These are phyloP conservation scores for Rotaria sp. DNA, from an alignment of 2,888 invertebrate genomes.

Conservation along the genomic window DNA sequence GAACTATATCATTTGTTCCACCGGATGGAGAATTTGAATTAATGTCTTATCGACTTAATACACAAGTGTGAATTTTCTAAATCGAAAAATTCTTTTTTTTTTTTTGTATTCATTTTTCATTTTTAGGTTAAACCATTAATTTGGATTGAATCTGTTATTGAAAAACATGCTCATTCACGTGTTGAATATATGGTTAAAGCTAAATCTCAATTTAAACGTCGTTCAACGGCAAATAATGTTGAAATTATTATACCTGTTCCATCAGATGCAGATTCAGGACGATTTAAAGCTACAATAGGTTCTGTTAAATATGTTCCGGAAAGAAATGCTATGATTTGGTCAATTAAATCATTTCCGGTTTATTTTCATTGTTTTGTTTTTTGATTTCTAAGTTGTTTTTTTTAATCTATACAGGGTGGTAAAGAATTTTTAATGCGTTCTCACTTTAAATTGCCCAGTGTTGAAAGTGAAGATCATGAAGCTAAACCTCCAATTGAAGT, in stretches of 20 bases:
- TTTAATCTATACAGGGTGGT: conserved; percentile 64
- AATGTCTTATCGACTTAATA: conserved; percentile 93
- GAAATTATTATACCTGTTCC: conserved; percentile 67
- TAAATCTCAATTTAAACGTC: conserved; percentile 90
- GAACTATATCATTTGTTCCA: conserved; percentile 94
- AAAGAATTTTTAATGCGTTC: conserved; percentile 96
- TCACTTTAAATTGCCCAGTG: conserved; percentile 91
- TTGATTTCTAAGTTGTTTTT: too few species aligned
- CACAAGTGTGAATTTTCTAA: conserved; percentile 64
- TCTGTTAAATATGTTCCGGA: conserved; percentile 95
- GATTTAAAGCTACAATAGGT: conserved; percentile 92
- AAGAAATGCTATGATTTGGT: conserved; percentile 92
- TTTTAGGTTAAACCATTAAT: conserved; percentile 80
- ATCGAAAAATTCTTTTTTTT: too few species aligned
- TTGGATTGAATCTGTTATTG: conserved; percentile 97
- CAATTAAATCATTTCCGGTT: conserved; percentile 83
- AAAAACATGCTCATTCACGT: conserved; percentile 87
- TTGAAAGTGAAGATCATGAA: conserved; percentile 82
- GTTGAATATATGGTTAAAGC: conserved; percentile 99
- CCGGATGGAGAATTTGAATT: conserved; percentile 98
- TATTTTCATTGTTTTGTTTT: conserved; percentile 34
- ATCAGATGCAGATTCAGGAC: conserved; percentile 87
- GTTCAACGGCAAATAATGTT: conserved; percentile 95
- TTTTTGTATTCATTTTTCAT: too few species aligned
- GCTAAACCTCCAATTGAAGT: conserved; percentile 96